Conservation (phyloP, 2,797 vertebrate genomes). For the Coilia nasus region DNA sequence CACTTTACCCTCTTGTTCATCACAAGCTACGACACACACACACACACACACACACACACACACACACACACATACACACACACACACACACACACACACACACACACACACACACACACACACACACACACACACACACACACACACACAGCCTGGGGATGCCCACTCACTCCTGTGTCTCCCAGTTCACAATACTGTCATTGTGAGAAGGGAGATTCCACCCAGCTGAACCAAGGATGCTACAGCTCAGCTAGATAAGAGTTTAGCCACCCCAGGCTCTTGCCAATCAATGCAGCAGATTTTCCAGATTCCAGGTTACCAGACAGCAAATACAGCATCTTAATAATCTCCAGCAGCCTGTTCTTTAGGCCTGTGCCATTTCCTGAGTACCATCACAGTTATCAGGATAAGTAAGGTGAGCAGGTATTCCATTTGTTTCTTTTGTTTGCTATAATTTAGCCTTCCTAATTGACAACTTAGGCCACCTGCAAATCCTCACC, state of each 20-base stretch:
- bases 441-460: not conserved
- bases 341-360: not conserved
- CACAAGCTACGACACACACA: slow-evolving; percentile 34
- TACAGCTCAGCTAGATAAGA: not conserved
- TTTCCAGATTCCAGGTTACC: not conserved
- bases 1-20: slow-evolving; percentile 43
- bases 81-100: slow-evolving; percentile 28
- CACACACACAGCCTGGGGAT: slow-evolving; percentile 36
- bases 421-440: not conserved
- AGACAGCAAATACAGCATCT: not conserved
- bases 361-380: not conserved
- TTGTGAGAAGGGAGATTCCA: slow-evolving; percentile 20
- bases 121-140: slow-evolving; percentile 28
- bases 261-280: not conserved
- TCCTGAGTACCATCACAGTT: not conserved
- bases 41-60: slow-evolving; percentile 20
- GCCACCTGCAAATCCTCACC: not conserved
- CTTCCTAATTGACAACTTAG: not conserved
- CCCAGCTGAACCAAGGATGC: not conserved
- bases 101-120: slow-evolving; percentile 24
- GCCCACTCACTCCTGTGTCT: slow-evolving; percentile 34
- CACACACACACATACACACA: slow-evolving; percentile 19
- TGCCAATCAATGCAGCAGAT: not conserved
- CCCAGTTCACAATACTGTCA: slow-evolving; percentile 34
- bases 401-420: not conserved